Evolutionary conservation across 1,140 invertebrate species (phyloP), one percentile per base, ranked within the genome.

Genomic region (Coptotermes formosanus): DNA sequence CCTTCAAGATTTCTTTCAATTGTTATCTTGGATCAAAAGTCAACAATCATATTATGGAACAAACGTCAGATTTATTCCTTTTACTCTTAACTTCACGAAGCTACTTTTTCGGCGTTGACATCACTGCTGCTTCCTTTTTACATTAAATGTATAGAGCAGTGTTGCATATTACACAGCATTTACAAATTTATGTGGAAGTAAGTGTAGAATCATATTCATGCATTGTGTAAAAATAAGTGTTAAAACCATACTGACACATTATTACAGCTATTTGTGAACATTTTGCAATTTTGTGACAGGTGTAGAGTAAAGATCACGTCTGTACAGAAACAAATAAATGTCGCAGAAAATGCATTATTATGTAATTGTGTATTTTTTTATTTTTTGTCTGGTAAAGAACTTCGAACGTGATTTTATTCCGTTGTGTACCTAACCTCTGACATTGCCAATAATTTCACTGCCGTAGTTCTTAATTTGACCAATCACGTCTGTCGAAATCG

Each of bases 251-350:
- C n/a, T 75, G 64, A 75, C n/a, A 25, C 64, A 30, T 75, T 30
- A 75, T 75, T 75, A 75, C n/a, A 75, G 64, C 25, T n/a, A 75
- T 30, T 30, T 75, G 64, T 75, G 64, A 30, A 75, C 64, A 75
- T n/a, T n/a, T 75, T 75, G 64, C 64, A 30, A 75, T 75, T 30
- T 75, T 75, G 64, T 75, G 64, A 75, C 2, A 30, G 6, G n/a
- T 30, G 30, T 11, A 30, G 30, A 75, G 9, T 14, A 75, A 75
- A 75, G 30, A n/a, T 75, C 0, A 75, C 7, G 1, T 30, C 6
- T 75, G n/a, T 75, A 75, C 7, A 75, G n/a, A 64, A 64, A n/a
- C 59, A 75, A 75, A 75, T 75, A 75, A 75, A 75, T 75, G n/a
- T 30, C 25, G 25, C 64, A 75, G 64, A 25, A 75, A 55, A 55